Conservation (phyloP, 2,797 vertebrate species). For the Siniperca scherzeri region DNA sequence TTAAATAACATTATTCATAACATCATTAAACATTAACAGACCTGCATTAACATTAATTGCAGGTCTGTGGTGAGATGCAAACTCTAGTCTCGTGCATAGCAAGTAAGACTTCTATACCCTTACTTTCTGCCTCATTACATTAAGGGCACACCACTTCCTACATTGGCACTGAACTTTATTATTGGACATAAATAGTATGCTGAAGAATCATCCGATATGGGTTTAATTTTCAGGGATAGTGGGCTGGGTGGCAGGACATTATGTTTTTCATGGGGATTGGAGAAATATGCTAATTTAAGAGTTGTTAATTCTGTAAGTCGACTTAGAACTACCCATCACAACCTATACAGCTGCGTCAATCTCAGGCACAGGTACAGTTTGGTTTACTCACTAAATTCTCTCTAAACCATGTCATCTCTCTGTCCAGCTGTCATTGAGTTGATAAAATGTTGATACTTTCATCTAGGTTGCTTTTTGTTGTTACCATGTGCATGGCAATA, state of each 20-base stretch:
- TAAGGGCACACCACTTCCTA: background rate
- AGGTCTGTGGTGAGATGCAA: background rate
- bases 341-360: background rate
- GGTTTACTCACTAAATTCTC: background rate
- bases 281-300: background rate
- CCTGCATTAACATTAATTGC: background rate
- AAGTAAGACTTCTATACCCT: background rate
- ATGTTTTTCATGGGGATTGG: background rate
- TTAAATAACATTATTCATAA: background rate
- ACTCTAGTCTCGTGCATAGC: background rate
- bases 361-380: background rate
- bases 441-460: background rate
- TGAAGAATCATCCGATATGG: background rate
- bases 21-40: no score
- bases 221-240: background rate
- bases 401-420: background rate
- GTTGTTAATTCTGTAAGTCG: background rate
- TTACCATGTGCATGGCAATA: background rate
- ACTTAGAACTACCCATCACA: background rate
- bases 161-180: background rate
- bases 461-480: background rate
- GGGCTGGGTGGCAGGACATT: background rate
- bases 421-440: background rate
- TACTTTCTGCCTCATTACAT: background rate
- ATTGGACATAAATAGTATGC: no score